Evolutionary conservation across 2,888 invertebrate genomes (phyloP).

Genomic region (Acronicta psi): DNA sequence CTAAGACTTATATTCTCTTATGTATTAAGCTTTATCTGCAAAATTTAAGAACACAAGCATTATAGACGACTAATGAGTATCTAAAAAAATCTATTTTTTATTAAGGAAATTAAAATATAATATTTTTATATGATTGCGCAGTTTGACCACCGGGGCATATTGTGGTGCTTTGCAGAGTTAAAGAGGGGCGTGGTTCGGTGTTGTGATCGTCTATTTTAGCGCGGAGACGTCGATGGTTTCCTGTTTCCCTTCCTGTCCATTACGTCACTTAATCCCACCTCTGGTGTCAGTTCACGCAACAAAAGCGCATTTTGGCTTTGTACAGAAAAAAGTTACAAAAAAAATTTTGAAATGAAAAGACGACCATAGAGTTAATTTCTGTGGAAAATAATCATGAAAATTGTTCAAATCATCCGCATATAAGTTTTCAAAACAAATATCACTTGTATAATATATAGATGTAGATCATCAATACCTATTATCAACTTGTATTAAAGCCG

Average conservation of each 20-base stretch:
- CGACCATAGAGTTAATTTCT: conserved; percentile 25
- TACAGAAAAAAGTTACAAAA: conserved; percentile 12
- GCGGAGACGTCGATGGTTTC: conserved; percentile 47
- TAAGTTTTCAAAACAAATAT: conserved; percentile 29
- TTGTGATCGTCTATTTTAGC: conserved; percentile 69
- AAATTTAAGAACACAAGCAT: conserved; percentile 19
- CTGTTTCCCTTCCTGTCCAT: conserved; percentile 23
- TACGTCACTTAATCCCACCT: conserved; percentile 42
- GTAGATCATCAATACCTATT: conserved; percentile 48
- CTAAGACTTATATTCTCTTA: conserved; percentile 49
- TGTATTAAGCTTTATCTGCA: conserved; percentile 34
- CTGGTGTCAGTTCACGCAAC: conserved; percentile 47
- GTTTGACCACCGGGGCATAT: conserved; percentile 82
- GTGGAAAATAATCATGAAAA: conserved; percentile 24
- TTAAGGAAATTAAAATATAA: conserved; percentile 48
- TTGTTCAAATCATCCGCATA: conserved; percentile 20
- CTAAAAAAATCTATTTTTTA: conserved; percentile 55
- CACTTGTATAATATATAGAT: conserved; percentile 35
- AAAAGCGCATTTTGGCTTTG: conserved; percentile 22
- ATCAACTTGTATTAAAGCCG: conserved; percentile 53
- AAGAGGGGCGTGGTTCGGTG: conserved; percentile 68
- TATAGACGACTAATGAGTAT: conserved; percentile 29
- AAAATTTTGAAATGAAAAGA: conserved; percentile 3
- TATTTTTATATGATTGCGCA: conserved; percentile 66
- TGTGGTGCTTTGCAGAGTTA: conserved; percentile 83